phyloP scores from a whole-genome alignment of 2,797 vertebrate genomes.

The Perodicticus potto region DNA sequence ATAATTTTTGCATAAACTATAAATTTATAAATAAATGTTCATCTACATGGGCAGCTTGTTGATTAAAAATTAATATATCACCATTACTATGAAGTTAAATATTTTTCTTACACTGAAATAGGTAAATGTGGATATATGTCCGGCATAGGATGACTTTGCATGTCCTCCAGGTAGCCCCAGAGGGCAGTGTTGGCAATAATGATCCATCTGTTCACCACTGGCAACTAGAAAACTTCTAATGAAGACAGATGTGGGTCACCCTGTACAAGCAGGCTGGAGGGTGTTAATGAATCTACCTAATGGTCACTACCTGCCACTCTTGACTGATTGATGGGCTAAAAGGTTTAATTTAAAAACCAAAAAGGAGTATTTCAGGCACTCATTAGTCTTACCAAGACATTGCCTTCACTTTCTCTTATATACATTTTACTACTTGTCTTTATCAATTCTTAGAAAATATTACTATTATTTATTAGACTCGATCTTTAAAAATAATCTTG shows the following conservation, averaged over 20 bases:
- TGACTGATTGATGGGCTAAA: conserved; percentile 89
- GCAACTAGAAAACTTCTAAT: conserved; percentile 94
- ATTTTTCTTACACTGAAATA: conserved; percentile 62
- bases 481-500: conserved; percentile 71
- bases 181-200: conserved; percentile 91
- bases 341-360: conserved; percentile 88
- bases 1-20: conserved; percentile 54
- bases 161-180: conserved; percentile 94
- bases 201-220: conserved; percentile 96
- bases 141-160: conserved; percentile 85
- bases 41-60: neutral
- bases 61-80: conserved; percentile 43
- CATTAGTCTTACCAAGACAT: conserved; percentile 84
- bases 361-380: conserved; percentile 84
- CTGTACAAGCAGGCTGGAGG: conserved; percentile 91
- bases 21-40: conserved; percentile 52
- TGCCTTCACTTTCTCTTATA: conserved; percentile 76
- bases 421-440: conserved; percentile 74
- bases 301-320: conserved; percentile 90
- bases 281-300: conserved; percentile 95
- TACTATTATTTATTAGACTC: conserved; percentile 70
- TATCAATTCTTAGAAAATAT: conserved; percentile 52
- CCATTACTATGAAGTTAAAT: conserved; percentile 55
- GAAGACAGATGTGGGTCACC: conserved; percentile 96
- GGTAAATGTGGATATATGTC: conserved; percentile 79